These are phyloP conservation scores for Cydia pomonella DNA, from an alignment of 1,140 invertebrate genomes.

Conservation along the genomic window DNA sequence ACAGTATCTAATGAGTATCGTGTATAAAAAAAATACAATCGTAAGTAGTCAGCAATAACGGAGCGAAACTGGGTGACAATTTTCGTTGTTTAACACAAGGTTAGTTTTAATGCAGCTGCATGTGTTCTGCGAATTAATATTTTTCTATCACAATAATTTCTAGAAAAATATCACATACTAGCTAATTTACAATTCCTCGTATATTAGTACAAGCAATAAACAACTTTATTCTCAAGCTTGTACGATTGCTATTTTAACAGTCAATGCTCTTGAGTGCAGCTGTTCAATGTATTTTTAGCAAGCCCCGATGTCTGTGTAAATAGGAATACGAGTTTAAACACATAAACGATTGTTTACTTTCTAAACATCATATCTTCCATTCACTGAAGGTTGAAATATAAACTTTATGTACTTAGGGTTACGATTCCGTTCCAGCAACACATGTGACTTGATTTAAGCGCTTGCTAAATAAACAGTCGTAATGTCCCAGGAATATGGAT, in stretches of 20 bases:
- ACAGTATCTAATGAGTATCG: too few species aligned
- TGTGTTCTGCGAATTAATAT: too few species aligned
- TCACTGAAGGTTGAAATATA: neutral
- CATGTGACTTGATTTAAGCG: neutral
- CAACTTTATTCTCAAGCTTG: neutral
- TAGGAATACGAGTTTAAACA: neutral
- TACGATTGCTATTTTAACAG: neutral
- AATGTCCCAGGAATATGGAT: constrained; percentile 14
- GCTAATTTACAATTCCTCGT: neutral
- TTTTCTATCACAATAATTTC: too few species aligned
- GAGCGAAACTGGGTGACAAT: too few species aligned
- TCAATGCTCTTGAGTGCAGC: constrained; percentile 1
- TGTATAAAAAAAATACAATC: too few species aligned
- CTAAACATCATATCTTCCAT: neutral
- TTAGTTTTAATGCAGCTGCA: too few species aligned
- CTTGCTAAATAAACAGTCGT: neutral
- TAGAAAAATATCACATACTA: too few species aligned
- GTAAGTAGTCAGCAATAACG: too few species aligned
- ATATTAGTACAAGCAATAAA: neutral
- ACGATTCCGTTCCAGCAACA: neutral
- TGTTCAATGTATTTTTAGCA: constrained; percentile 19
- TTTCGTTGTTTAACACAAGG: too few species aligned
- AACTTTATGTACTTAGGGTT: neutral
- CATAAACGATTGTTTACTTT: constrained; percentile 2
- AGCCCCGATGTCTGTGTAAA: constrained; percentile 3